Evolutionary conservation across 1,140 invertebrate species (phyloP).

Genomic region (Rhyzopertha dominica): DNA sequence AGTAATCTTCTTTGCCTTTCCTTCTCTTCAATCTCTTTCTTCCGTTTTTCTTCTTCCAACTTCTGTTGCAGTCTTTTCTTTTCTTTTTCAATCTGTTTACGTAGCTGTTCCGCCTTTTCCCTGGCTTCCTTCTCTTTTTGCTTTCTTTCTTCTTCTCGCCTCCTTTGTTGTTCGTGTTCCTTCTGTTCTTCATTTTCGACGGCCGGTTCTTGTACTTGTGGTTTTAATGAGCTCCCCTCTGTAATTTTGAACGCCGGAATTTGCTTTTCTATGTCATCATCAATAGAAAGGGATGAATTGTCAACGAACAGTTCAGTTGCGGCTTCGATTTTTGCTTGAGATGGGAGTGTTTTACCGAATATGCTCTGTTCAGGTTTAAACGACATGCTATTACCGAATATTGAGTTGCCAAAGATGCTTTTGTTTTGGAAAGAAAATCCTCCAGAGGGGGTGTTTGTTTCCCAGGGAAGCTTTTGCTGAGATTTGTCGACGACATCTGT

Average conservation of each 20-base stretch:
- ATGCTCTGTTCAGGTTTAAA: too few species aligned
- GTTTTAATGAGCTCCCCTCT: too few species aligned
- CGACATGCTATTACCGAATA: too few species aligned
- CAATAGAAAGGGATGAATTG: too few species aligned
- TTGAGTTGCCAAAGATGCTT: conserved; percentile 30
- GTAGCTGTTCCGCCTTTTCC: conserved; percentile 37
- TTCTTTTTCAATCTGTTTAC: conserved; percentile 31
- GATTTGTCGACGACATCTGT: conserved; percentile 10
- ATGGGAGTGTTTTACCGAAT: too few species aligned
- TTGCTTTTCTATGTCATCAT: too few species aligned
- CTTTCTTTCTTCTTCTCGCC: conserved; percentile 30
- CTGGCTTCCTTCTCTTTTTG: conserved; percentile 28
- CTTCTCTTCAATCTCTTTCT: conserved; percentile 40
- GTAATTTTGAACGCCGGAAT: too few species aligned
- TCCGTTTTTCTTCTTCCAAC: conserved; percentile 40
- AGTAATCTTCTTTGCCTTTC: conserved; percentile 22
- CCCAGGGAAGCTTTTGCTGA: too few species aligned
- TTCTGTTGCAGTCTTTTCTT: conserved; percentile 44
- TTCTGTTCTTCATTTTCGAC: conserved; percentile 42
- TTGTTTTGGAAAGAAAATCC: conserved; percentile 21
- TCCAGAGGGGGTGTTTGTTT: too few species aligned
- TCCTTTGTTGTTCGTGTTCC: conserved; percentile 27
- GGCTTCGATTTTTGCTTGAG: too few species aligned
- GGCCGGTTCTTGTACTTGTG: conserved; percentile 36
- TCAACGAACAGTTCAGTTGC: too few species aligned